Conservation (phyloP, 2,113 vertebrate genomes). For the Channa maculata region DNA sequence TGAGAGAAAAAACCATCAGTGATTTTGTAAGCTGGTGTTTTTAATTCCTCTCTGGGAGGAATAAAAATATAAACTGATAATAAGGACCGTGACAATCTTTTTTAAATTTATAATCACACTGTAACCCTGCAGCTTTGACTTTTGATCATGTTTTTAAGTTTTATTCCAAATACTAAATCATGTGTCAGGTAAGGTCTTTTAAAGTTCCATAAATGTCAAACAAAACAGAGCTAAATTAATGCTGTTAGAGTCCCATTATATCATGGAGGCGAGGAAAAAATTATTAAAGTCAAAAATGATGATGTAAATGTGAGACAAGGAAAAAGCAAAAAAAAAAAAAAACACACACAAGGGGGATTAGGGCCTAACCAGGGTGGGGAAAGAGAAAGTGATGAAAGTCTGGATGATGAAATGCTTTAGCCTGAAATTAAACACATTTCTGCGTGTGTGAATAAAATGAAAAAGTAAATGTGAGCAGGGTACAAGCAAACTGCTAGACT, state of each 20-base stretch:
- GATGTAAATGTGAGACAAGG: slow-evolving; percentile 13
- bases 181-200: no score
- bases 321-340: neutral
- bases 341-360: neutral
- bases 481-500: neutral
- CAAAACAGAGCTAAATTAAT: neutral
- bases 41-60: neutral
- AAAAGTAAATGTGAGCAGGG: neutral
- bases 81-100: neutral
- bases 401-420: slow-evolving; percentile 15
- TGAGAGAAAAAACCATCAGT: neutral
- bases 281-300: neutral
- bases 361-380: neutral
- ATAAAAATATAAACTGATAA: neutral
- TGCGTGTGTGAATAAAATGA: neutral
- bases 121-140: no score
- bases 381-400: slow-evolving; percentile 17
- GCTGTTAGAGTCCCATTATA: no score
- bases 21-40: no score
- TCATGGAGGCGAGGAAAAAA: no score
- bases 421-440: neutral
- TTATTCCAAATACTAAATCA: no score
- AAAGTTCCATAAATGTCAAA: neutral
- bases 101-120: neutral
- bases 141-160: no score